Base-by-base conservation (phyloP, 37 sponge, comb jelly and placozoan genomes). In the Mnemiopsis leidyi region DNA sequence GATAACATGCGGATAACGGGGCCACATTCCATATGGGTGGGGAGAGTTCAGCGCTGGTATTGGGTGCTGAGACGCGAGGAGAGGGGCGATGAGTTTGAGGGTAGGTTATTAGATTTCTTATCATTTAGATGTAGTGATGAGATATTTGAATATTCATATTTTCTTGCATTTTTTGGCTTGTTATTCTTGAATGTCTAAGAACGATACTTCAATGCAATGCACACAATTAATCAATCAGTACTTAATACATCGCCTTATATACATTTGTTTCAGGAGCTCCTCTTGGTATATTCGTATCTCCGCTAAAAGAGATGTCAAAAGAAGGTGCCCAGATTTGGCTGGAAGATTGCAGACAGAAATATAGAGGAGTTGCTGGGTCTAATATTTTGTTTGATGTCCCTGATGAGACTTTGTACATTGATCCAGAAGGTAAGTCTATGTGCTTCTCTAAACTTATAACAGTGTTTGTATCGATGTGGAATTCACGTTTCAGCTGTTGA, bases 1-100 rank as follows among this genome's bases (percentile, higher is more conserved):
- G 90, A 85, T 38, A 85, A 38, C 29, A 85, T 85, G 90, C 38
- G 35, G 61, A 3, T 85, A 28, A 85, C 90, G 3, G 90, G 90
- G 39, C 90, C 90, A 20, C 90, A 85, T 39, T 85, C 90, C 2
- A 39, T 85, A 40, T 85, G 90, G 90, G 90, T 85, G 90, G 90
- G 90, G 0, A 85, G 48, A 61, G 90, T 85, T 38, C 90, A 85
- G 90, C 1, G 90, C 26, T 85, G 90, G 90, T 85, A 85, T 40
- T 85, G 90, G 90, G 90, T 85, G 48, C 26, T 85, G 90, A 85
- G 90, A 25, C 33, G 90, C 23, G 90, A 85, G 61, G 90, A 85
- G 90, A 1, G 90, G 9, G 90, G 90, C 3, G 90, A 85, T 38
- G 90, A 85, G 29, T 85, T 85, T 37, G 90, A 85, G 35, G 90